A percentile compares a stretch with the other conserved stretches of the same genome.
Evolutionary conservation across 2,888 invertebrate species (phyloP).

Genomic region (Keiferia lycopersicella): DNA sequence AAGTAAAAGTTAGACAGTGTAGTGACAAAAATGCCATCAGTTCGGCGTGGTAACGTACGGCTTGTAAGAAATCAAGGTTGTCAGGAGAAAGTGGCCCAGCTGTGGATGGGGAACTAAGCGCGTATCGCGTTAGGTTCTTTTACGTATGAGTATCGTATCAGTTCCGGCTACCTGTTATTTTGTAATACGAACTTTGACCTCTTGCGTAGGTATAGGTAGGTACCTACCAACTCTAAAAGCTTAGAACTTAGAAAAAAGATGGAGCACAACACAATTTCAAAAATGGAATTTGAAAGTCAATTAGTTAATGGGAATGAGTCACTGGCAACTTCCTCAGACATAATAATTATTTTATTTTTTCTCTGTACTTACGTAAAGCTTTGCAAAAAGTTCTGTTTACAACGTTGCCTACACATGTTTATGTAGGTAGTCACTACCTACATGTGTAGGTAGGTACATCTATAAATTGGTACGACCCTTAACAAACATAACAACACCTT

Average conservation of each 20-base stretch:
- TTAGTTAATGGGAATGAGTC: neutral
- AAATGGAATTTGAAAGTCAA: neutral
- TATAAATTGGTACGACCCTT: too few species aligned
- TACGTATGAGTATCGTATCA: conserved; percentile 36
- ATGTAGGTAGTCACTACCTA: too few species aligned
- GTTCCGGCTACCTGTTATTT: conserved; percentile 32
- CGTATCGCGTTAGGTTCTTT: conserved; percentile 47
- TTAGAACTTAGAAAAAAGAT: neutral
- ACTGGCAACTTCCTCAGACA: neutral
- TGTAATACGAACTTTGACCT: conserved; percentile 16
- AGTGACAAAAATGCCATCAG: conserved; percentile 66
- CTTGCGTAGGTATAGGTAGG: neutral
- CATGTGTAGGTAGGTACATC: too few species aligned
- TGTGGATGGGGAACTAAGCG: conserved; percentile 44
- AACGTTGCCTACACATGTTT: neutral
- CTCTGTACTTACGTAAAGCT: neutral
- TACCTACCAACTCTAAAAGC: neutral
- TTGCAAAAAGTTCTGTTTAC: neutral
- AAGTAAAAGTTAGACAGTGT: conserved; percentile 72
- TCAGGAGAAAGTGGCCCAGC: conserved; percentile 75
- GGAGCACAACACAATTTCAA: neutral
- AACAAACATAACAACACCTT: too few species aligned
- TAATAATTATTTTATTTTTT: neutral
- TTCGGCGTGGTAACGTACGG: conserved; percentile 49
- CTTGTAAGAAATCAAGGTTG: conserved; percentile 76